phyloP scores from a whole-genome alignment of 2,888 invertebrate species.

The Macropis europaea region DNA sequence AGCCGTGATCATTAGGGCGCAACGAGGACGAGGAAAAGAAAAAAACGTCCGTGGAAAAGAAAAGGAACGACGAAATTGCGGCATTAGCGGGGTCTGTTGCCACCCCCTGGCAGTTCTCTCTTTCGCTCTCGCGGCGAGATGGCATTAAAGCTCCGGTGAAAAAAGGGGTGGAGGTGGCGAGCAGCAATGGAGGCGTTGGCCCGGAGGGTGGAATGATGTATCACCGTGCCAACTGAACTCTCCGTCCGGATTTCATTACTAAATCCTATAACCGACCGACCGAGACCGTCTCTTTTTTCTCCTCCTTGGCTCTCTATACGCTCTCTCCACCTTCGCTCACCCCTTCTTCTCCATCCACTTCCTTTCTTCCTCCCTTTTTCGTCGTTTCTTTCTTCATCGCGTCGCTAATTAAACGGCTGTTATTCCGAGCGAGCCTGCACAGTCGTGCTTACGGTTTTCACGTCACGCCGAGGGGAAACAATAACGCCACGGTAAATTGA shows the following conservation, averaged over 20 bases:
- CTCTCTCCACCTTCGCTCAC: slow-evolving; percentile 37
- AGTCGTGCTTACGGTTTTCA: slow-evolving; percentile 33
- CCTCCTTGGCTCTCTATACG: slow-evolving; percentile 13
- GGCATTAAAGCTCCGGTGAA: slow-evolving; percentile 41
- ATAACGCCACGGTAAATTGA: slow-evolving; percentile 48
- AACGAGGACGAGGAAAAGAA: slow-evolving; percentile 4
- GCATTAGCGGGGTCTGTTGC: slow-evolving; percentile 70
- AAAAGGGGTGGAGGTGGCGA: slow-evolving; percentile 20
- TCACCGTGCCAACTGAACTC: slow-evolving; percentile 60
- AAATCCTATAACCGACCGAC: slow-evolving; percentile 65
- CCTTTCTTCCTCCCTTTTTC: neutral
- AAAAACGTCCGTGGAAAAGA: slow-evolving; percentile 44
- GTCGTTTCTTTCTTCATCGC: slow-evolving; percentile 39
- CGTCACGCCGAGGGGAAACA: slow-evolving; percentile 45
- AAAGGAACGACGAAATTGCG: slow-evolving; percentile 72
- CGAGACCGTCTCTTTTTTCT: slow-evolving; percentile 24
- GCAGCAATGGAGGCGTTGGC: slow-evolving; percentile 50
- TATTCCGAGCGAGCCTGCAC: slow-evolving; percentile 36
- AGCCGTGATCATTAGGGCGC: slow-evolving; percentile 69
- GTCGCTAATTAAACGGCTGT: slow-evolving; percentile 66
- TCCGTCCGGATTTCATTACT: slow-evolving; percentile 66
- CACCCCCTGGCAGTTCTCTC: slow-evolving; percentile 22
- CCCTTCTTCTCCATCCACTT: neutral
- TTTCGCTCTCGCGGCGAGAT: slow-evolving; percentile 15
- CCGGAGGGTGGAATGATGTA: slow-evolving; percentile 59